phyloP scores from a whole-genome alignment of 2,113 vertebrate genomes.

The Dipodomys ordii region DNA sequence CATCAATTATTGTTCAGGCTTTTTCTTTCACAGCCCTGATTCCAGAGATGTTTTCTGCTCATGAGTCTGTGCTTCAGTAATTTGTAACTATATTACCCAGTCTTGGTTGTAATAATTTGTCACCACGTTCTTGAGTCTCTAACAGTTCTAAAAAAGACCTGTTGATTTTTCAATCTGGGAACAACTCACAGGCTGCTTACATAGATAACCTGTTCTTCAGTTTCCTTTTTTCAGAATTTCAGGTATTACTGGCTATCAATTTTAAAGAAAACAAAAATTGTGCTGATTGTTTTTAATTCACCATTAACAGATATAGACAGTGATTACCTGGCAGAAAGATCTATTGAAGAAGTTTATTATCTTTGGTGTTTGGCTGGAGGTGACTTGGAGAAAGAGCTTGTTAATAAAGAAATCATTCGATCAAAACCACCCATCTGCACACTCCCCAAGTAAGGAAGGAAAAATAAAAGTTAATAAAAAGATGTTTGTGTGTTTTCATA shows the following conservation, averaged over 20 bases:
- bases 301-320: slow-evolving; percentile 87
- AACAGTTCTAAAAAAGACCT: not conserved
- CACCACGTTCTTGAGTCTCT: not conserved
- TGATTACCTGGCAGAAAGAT: slow-evolving; percentile 94
- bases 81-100: not conserved
- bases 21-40: not conserved
- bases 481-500: not conserved
- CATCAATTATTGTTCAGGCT: not conserved
- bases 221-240: slow-evolving; percentile 7
- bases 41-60: not conserved
- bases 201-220: not conserved
- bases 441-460: slow-evolving; percentile 93
- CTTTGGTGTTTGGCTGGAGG: slow-evolving; percentile 99
- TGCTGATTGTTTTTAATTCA: slow-evolving; percentile 60
- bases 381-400: slow-evolving; percentile 98
- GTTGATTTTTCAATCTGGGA: not conserved
- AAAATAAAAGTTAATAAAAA: slow-evolving; percentile 18
- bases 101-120: not conserved
- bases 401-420: slow-evolving; percentile 97
- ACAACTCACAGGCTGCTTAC: not conserved
- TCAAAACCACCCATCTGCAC: slow-evolving; percentile 98
- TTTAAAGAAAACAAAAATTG: slow-evolving; percentile 60
- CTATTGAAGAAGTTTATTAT: slow-evolving; percentile 97
- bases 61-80: not conserved
- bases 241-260: not conserved